phyloP scores from a whole-genome alignment of 2,797 vertebrate genomes.

The Lacerta viridis region DNA sequence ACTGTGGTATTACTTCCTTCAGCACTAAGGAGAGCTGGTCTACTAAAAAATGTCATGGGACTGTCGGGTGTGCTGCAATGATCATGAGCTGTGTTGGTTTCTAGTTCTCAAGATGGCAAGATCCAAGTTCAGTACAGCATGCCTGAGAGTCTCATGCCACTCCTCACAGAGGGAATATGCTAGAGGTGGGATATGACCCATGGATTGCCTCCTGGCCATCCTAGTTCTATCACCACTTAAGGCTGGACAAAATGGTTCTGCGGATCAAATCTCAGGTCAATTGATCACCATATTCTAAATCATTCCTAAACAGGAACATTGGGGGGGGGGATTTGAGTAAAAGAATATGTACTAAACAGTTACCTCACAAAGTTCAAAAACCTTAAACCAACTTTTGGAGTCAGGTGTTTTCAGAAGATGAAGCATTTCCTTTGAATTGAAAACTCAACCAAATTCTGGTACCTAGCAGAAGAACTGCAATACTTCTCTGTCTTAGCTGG shows the following conservation, averaged over 20 bases:
- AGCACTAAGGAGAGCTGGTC: not conserved
- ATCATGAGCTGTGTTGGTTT: not conserved
- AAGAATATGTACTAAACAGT: not conserved
- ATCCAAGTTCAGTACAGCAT: not conserved
- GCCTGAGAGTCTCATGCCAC: not conserved
- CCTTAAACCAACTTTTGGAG: not conserved
- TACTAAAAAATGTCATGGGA: not conserved
- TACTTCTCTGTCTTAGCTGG: not conserved
- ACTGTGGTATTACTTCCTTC: not conserved
- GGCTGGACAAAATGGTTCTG: not conserved
- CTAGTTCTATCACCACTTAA: not conserved
- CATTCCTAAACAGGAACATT: not conserved
- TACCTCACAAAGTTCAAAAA: not conserved
- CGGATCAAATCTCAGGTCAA: not conserved
- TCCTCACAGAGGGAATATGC: not conserved
- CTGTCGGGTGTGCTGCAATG: not conserved
- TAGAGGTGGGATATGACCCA: not conserved
- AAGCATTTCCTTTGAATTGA: not conserved
- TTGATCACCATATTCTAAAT: not conserved
- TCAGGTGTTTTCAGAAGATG: not conserved
- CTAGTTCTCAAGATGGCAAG: not conserved
- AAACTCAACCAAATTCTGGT: not conserved
- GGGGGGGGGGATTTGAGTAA: too few relatives aligned
- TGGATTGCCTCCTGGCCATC: too few relatives aligned
- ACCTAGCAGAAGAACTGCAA: not conserved